Conservation (phyloP, 2,888 invertebrate genomes). For the Beris morrisii region DNA sequence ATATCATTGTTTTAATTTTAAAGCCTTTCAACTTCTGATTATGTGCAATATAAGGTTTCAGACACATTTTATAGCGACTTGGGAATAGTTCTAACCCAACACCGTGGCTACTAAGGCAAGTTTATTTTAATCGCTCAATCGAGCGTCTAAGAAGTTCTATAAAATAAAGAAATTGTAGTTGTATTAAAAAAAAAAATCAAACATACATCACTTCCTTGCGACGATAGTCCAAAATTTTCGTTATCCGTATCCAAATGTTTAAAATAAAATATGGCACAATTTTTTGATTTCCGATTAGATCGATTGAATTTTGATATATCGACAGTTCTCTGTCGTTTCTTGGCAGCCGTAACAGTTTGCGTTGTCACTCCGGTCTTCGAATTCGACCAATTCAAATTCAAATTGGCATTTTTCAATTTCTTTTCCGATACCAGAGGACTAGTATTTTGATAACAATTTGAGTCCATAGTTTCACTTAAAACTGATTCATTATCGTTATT, state of each 20-base stretch:
- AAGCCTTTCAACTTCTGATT: no score
- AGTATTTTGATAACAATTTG: slow-evolving; percentile 12
- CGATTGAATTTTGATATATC: slow-evolving; percentile 67
- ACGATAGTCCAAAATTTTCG: slow-evolving; percentile 61
- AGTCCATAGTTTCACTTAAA: slow-evolving; percentile 43
- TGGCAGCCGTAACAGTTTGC: slow-evolving; percentile 48
- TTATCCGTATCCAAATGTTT: slow-evolving; percentile 86
- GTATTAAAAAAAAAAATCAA: slow-evolving; percentile 42
- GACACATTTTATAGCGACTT: no score
- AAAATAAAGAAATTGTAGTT: neutral
- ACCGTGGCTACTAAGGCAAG: no score
- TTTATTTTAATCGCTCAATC: no score
- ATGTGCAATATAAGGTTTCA: no score
- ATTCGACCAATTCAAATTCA: slow-evolving; percentile 8
- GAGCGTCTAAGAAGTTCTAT: no score
- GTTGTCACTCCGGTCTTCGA: slow-evolving; percentile 30
- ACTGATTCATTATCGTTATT: slow-evolving; percentile 39
- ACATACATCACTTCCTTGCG: slow-evolving; percentile 57
- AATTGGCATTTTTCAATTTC: slow-evolving; percentile 5
- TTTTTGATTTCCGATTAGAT: slow-evolving; percentile 77
- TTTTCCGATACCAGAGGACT: slow-evolving; percentile 3
- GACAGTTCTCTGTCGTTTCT: slow-evolving; percentile 59
- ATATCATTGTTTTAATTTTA: no score
- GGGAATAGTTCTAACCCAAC: no score
- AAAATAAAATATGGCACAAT: slow-evolving; percentile 82